Base-by-base conservation (phyloP, 30 jellyfish, hydroid and myxozoan genomes). In the Aurelia sp. region DNA sequence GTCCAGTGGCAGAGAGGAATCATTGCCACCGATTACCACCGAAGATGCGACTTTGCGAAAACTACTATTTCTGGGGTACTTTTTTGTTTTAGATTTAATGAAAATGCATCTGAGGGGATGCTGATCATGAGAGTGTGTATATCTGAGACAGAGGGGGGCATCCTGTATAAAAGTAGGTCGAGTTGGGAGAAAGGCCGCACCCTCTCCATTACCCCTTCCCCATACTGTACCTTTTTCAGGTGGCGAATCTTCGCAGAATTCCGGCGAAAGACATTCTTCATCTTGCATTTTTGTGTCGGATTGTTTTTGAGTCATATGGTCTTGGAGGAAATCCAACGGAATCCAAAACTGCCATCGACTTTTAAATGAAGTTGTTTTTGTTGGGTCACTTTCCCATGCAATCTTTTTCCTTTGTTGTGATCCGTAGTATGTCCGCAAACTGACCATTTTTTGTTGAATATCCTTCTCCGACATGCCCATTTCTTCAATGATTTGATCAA, bases 281-380 rank as follows among this genome's bases (percentile, higher is more conserved):
- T 76, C 17, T 8, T 61, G 20, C 15, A 44, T 62, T 18, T 66
- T 67, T 19, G 22, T 38, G 31, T 81, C 91, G 40, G 77, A 35
- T 13, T 69, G 91, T 35, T 68, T 81, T 69, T 81, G 86, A 20
- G 86, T 68, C 92, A 83, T 83, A 62, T 66, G 83, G 47, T 83
- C 96, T 16, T 86, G 76, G 38, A 91, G 65, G 66, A 91, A 91
- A 22, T 84, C 80, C 72, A 91, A 85, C 52, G 88, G 79, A 21
- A 63, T 80, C 85, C 87, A 91, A 61, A 63, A 91, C 77, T 91
- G 88, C 98, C 98, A 91, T 24, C 98, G 74, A 19, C 92, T 83
- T 24, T 59, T 69, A 91, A 73, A 76, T 24, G 79, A 76, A 24
- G 91, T 53, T 22, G 57, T 84, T 52, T 65, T 84, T 33, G 72